These are phyloP conservation scores for Drosophila fuyamai DNA, from an alignment of 1,140 invertebrate genomes.

Conservation along the genomic window DNA sequence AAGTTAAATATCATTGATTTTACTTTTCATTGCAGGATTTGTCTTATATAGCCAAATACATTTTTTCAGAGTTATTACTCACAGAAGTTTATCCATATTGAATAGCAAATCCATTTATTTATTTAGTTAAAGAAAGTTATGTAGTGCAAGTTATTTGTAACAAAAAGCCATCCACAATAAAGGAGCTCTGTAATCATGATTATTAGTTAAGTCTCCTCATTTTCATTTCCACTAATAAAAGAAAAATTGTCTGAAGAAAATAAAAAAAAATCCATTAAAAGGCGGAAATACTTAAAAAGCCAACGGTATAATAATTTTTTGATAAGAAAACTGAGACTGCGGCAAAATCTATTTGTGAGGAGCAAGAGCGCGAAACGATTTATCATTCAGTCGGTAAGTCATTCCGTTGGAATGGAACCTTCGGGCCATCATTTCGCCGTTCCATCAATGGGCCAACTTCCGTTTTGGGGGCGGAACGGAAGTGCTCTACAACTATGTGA, in stretches of 20 bases:
- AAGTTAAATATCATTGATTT: too few relatives aligned
- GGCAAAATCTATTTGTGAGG: slow-evolving; percentile 49
- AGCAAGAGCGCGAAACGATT: slow-evolving; percentile 41
- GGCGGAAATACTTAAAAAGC: slow-evolving; percentile 63
- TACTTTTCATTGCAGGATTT: too few relatives aligned
- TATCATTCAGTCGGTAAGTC: slow-evolving; percentile 53
- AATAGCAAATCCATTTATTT: too few relatives aligned
- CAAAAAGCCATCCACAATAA: not conserved
- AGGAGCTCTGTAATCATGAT: not conserved
- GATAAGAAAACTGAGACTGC: slow-evolving; percentile 33
- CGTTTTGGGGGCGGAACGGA: slow-evolving; percentile 40
- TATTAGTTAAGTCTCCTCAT: not conserved
- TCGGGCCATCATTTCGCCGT: slow-evolving; percentile 27
- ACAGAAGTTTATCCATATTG: too few relatives aligned
- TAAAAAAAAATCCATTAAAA: slow-evolving; percentile 53
- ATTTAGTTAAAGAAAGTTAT: too few relatives aligned
- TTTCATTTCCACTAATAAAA: slow-evolving; percentile 2
- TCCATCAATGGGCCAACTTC: slow-evolving; percentile 47
- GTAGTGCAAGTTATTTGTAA: not conserved
- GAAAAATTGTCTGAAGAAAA: not conserved
- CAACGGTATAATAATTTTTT: slow-evolving; percentile 8
- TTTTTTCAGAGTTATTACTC: too few relatives aligned
- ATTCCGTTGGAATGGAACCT: slow-evolving; percentile 15
- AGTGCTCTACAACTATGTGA: slow-evolving; percentile 20
- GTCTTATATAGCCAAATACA: too few relatives aligned